A percentile compares a stretch with the other conserved stretches of the same genome.
These are phyloP conservation scores for Crocallis elinguaria DNA, from an alignment of 2,888 invertebrate species.

Conservation along the genomic window DNA sequence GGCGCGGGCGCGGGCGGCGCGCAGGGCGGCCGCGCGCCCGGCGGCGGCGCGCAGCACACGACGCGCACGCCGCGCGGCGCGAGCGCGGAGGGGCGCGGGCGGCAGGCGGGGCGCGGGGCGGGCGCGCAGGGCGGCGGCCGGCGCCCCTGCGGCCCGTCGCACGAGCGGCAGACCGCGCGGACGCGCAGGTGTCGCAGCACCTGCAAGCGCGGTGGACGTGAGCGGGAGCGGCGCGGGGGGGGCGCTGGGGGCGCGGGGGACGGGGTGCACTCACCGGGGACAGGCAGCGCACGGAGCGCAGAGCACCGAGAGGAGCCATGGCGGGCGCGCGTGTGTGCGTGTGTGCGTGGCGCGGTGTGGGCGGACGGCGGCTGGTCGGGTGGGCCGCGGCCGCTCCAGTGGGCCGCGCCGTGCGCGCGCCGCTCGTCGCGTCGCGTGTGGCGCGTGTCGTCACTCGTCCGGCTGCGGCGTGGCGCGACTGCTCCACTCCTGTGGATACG, in stretches of 20 bases:
- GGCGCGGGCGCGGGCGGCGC: constrained; percentile 15
- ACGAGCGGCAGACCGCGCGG: constrained; percentile 27
- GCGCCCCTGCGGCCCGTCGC: constrained; percentile 30
- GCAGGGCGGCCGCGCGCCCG: constrained; percentile 46
- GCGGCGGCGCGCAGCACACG: constrained; percentile 49
- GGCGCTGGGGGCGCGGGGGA: background rate
- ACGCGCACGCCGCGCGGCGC: constrained; percentile 37
- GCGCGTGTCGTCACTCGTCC: background rate
- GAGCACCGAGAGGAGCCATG: constrained; percentile 8
- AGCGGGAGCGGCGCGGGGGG: constrained; percentile 4
- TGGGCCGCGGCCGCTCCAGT: constrained; percentile 5
- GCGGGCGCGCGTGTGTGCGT: background rate
- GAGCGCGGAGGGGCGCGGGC: constrained; percentile 19
- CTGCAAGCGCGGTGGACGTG: constrained; percentile 19
- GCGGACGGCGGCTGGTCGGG: background rate
- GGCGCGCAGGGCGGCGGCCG: constrained; percentile 32
- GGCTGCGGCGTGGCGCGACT: constrained; percentile 13
- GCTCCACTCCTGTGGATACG: constrained; percentile 5
- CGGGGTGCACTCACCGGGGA: background rate
- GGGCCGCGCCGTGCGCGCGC: constrained; percentile 5
- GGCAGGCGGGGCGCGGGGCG: constrained; percentile 34
- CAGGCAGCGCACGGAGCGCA: constrained; percentile 4
- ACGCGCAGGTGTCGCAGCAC: constrained; percentile 29
- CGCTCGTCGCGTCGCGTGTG: background rate
- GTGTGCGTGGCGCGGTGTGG: constrained; percentile 1